Base-by-base conservation (phyloP, 2,797 vertebrate genomes). In the Acipenser oxyrinchus region DNA sequence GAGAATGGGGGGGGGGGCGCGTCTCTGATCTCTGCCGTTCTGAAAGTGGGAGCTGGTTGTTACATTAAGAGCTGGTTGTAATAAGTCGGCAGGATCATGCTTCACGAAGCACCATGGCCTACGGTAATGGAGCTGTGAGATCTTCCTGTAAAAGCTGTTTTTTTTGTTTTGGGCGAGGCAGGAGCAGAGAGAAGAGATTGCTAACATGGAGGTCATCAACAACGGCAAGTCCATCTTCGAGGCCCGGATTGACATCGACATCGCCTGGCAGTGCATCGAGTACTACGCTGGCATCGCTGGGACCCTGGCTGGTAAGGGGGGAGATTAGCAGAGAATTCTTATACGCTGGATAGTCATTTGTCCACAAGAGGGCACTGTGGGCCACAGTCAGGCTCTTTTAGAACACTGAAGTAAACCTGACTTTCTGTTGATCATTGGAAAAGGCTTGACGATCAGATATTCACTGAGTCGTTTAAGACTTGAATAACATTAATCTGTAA, bases 201-300 rank as follows among this genome's bases (percentile, higher is more conserved):
- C 90, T 48, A 74, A 85, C 69, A 65, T 93, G 72, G 96, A 99
- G 80, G 92, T 92, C 51, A 83, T 95, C 79, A 95, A 97, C 80
- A 98, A 97, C 0, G 96, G 96, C 51, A 99, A 99, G 77, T 95
- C 94, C 59, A 87, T 98, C 79, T 91, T 91, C 2, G 96, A 99
- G 79, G 93, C 96, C 51, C 86, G 86, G 63, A 73, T 90, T 78
- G 96, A 98, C 62, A 83, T 99, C 0, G 94, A 96, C 66, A 79
- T 87, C 59, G 93, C 87, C 51, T 93, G 94, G 87, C 86, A 94
- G 73, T 92, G 88, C 77, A 82, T 97, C 66, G 93, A 98, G 75
- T 99, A 95, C 78, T 98, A 89, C 0, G 94, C 95, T 4, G 95
- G 92, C 6, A 71, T 95, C 76, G 92, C 95, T 51, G 86, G 82